phyloP scores from a whole-genome alignment of 2,888 invertebrate species.

The Tethea ocularis region DNA sequence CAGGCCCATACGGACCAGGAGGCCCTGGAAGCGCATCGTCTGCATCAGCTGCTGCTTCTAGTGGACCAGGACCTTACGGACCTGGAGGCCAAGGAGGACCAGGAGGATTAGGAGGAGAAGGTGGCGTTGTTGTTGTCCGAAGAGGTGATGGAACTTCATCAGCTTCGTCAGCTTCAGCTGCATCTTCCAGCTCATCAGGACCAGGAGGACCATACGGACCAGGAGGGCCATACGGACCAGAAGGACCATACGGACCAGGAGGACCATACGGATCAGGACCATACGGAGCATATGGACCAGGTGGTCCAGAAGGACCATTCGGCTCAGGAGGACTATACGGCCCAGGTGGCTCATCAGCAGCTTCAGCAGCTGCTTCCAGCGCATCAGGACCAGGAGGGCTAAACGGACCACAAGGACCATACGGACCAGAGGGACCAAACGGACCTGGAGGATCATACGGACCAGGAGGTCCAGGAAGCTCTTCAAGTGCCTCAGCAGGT shows the following conservation, averaged over 20 bases:
- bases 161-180: background rate
- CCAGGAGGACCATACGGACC: slow-evolving; percentile 4
- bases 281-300: slow-evolving; percentile 6
- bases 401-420: background rate
- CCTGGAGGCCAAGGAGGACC: slow-evolving; percentile 1
- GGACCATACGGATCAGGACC: slow-evolving; percentile 9
- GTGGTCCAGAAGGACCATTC: slow-evolving; percentile 13
- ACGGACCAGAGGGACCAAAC: background rate
- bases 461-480: background rate
- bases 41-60: slow-evolving; percentile 20
- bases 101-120: background rate
- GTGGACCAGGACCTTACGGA: slow-evolving; percentile 5
- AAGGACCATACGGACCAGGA: slow-evolving; percentile 11
- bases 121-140: background rate
- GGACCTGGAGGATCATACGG: slow-evolving; percentile 1
- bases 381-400: slow-evolving; percentile 2
- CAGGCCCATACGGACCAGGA: slow-evolving; percentile 12
- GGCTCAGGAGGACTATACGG: slow-evolving; percentile 12
- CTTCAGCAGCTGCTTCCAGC: slow-evolving; percentile 5
- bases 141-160: slow-evolving; percentile 5
- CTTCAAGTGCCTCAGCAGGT: no score
- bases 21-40: slow-evolving; percentile 17
- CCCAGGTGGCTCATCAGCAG: slow-evolving; percentile 5
- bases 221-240: slow-evolving; percentile 12
- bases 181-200: background rate